These are phyloP conservation scores for Chrysolina americana DNA, from an alignment of 2,888 invertebrate species.

Conservation along the genomic window DNA sequence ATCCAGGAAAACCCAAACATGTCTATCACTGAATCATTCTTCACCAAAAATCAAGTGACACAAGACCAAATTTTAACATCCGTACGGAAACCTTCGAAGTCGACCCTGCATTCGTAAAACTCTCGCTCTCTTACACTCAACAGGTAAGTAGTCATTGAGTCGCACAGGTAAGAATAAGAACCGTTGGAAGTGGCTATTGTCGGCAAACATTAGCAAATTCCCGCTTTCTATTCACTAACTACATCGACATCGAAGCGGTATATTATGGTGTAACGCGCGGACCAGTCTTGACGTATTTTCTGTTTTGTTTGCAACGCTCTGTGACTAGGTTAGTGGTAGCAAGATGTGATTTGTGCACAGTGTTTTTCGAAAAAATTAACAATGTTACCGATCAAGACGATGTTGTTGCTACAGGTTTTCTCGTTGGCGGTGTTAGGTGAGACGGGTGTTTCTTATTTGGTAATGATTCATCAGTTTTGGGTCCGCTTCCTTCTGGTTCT, in stretches of 20 bases:
- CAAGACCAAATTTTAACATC: neutral
- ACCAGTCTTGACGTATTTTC: slow-evolving; percentile 5
- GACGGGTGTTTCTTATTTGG: neutral
- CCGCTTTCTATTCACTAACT: slow-evolving; percentile 53
- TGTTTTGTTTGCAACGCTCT: slow-evolving; percentile 12
- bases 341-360: slow-evolving; percentile 19
- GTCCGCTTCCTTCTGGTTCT: neutral
- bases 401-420: slow-evolving; percentile 15
- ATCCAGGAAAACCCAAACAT: neutral
- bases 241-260: slow-evolving; percentile 17
- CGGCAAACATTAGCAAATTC: slow-evolving; percentile 53
- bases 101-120: slow-evolving; percentile 44
- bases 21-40: neutral
- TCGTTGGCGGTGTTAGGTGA: slow-evolving; percentile 26
- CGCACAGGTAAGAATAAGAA: slow-evolving; percentile 59
- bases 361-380: neutral
- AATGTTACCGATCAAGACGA: slow-evolving; percentile 8
- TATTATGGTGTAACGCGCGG: slow-evolving; percentile 30
- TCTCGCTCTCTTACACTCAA: slow-evolving; percentile 46
- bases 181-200: slow-evolving; percentile 56
- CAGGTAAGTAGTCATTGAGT: slow-evolving; percentile 54
- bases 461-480: neutral
- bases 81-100: slow-evolving; percentile 22
- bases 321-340: slow-evolving; percentile 13
- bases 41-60: neutral